Percentiles rank a stretch among this genome's conserved stretches.
Evolutionary conservation across 2,797 vertebrate species (phyloP).

Genomic region (Champsocephalus gunnari): DNA sequence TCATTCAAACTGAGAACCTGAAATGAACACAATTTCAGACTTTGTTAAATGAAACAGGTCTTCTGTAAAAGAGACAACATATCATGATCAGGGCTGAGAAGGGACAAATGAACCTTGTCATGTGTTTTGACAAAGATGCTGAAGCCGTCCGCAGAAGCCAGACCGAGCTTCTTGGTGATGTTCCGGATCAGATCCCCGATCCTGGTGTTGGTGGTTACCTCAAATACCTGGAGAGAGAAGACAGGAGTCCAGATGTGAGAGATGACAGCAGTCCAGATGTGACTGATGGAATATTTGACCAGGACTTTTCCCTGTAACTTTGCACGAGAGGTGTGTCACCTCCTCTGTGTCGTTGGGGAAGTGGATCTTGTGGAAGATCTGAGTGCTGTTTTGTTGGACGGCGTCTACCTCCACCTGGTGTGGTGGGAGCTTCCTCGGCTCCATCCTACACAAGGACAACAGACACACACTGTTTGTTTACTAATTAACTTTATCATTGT

Average conservation of each 20-base stretch:
- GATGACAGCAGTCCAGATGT: not conserved
- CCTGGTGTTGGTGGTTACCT: slow-evolving; percentile 88
- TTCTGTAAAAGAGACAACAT: not conserved
- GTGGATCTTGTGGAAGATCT: slow-evolving; percentile 91
- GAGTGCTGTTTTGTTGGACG: slow-evolving; percentile 89
- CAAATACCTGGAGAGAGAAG: slow-evolving; percentile 84
- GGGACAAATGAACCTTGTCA: slow-evolving; percentile 87
- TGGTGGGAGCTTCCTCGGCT: slow-evolving; percentile 94
- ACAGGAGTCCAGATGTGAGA: not conserved
- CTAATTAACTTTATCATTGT: not conserved
- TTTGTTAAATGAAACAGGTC: not conserved
- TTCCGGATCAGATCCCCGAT: slow-evolving; percentile 87
- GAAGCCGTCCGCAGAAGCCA: slow-evolving; percentile 92
- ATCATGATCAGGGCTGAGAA: not conserved
- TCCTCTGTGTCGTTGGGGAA: slow-evolving; percentile 91
- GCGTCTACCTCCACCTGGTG: slow-evolving; percentile 93
- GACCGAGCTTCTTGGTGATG: slow-evolving; percentile 83
- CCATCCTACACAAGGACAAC: slow-evolving; percentile 79
- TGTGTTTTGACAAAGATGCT: slow-evolving; percentile 94
- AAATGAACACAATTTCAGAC: slow-evolving; percentile 27
- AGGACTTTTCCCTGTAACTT: not conserved
- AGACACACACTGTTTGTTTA: not conserved
- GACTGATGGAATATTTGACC: not conserved
- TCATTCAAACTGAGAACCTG: slow-evolving; percentile 95
- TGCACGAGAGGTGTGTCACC: slow-evolving; percentile 75